Conservation (phyloP, 2,113 vertebrate genomes). For the Zosterops hypoxanthus region DNA sequence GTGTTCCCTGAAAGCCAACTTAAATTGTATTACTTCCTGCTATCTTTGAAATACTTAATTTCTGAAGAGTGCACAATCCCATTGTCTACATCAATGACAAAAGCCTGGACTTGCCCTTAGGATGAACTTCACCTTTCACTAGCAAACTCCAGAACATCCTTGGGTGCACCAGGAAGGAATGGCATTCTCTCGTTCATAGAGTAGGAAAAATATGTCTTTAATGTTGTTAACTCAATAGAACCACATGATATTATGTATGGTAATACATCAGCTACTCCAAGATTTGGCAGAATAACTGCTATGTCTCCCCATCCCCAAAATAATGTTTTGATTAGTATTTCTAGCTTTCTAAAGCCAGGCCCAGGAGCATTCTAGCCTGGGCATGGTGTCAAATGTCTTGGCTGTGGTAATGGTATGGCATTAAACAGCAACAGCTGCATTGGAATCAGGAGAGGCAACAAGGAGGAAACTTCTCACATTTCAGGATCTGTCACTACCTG, state of each 20-base stretch:
- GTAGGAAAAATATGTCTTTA: not conserved
- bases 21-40: not conserved
- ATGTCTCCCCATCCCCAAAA: not conserved
- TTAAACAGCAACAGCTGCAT: not conserved
- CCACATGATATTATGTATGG: not conserved
- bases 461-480: not conserved
- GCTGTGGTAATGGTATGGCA: not conserved
- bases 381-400: not conserved
- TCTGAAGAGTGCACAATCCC: not conserved
- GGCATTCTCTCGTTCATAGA: not conserved
- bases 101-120: not conserved
- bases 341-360: not conserved
- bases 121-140: not conserved
- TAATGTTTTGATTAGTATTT: not conserved
- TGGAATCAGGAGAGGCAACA: not conserved
- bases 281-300: not conserved
- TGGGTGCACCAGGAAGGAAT: not conserved
- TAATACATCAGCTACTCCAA: not conserved
- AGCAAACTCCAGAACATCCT: not conserved
- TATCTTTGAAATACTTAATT: not conserved
- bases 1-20: not conserved
- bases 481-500: not conserved
- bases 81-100: not conserved
- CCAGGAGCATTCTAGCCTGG: not conserved
- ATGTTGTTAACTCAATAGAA: not conserved